Evolutionary conservation across 2,888 invertebrate genomes (phyloP).

Genomic region (Cerastis rubricosa): DNA sequence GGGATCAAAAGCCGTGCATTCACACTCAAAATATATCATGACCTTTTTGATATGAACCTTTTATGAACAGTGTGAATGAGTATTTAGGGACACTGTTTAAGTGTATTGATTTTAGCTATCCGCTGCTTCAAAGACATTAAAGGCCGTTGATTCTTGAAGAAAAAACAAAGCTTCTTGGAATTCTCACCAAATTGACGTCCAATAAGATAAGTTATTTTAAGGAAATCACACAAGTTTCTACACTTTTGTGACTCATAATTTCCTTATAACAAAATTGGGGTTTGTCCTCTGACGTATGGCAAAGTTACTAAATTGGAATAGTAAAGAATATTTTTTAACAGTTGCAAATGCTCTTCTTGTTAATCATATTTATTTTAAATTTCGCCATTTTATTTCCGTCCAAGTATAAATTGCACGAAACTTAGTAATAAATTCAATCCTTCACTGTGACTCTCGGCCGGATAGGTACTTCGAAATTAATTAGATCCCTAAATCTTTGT

Average conservation of each 20-base stretch:
- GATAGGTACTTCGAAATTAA: conserved; percentile 73
- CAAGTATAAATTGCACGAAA: conserved; percentile 45
- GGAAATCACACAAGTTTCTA: neutral
- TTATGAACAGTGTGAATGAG: conserved; percentile 63
- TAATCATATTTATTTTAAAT: conserved; percentile 11
- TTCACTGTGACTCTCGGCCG: conserved; percentile 64
- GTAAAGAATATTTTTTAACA: neutral
- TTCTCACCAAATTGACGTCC: neutral
- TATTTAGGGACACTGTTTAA: conserved; percentile 53
- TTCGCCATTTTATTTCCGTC: conserved; percentile 33
- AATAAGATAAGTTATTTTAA: neutral
- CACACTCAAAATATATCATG: conserved; percentile 74
- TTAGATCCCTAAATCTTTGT: conserved; percentile 76
- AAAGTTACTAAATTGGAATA: neutral
- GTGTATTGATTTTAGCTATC: conserved; percentile 48
- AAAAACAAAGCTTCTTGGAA: conserved; percentile 9
- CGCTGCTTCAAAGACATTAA: conserved; percentile 8
- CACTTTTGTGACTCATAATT: neutral
- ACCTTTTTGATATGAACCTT: conserved; percentile 74
- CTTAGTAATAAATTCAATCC: conserved; percentile 66
- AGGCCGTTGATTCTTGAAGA: conserved; percentile 3
- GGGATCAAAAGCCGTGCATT: conserved; percentile 76
- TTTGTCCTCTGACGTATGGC: neutral
- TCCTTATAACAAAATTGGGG: neutral
- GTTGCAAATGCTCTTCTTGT: neutral